These are phyloP conservation scores for Nomada lathburiana DNA, from an alignment of 2,888 invertebrate genomes.

Conservation along the genomic window DNA sequence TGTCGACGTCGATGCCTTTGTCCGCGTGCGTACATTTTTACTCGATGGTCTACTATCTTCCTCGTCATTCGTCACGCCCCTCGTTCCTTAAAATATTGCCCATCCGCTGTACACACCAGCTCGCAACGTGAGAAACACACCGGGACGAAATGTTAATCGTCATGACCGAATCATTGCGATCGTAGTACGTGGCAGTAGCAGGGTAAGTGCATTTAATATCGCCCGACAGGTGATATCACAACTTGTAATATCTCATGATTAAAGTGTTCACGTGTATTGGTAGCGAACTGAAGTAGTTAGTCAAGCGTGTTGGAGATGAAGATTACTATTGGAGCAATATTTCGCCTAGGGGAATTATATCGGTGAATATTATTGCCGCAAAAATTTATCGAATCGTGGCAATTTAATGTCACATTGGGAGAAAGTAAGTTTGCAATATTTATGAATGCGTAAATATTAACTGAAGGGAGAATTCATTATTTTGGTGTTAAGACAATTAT, in stretches of 20 bases:
- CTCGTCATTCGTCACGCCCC: constrained; percentile 10
- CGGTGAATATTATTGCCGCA: not conserved
- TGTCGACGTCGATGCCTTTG: not conserved
- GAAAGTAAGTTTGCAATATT: not conserved
- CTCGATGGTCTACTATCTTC: constrained; percentile 24
- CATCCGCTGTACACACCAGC: not conserved
- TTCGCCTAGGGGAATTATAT: not conserved
- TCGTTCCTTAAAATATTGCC: constrained; percentile 2
- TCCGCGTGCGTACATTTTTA: constrained; percentile 29
- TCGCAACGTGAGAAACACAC: not conserved
- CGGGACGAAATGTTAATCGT: constrained; percentile 16
- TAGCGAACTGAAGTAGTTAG: too few species aligned
- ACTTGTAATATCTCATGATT: too few species aligned
- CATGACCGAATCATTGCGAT: not conserved
- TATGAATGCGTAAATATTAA: too few species aligned
- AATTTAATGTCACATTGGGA: not conserved
- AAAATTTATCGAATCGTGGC: not conserved
- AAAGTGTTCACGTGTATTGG: too few species aligned
- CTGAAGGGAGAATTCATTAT: too few species aligned
- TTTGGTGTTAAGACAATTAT: too few species aligned
- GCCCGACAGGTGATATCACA: too few species aligned
- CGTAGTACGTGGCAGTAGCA: too few species aligned
- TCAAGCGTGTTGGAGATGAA: too few species aligned
- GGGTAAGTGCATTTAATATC: too few species aligned
- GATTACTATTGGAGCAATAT: not conserved